A percentile compares a stretch with the other conserved stretches of the same genome.
Conservation (phyloP, 30 jellyfish, hydroid and myxozoan species). For the Sanderia malayensis region DNA sequence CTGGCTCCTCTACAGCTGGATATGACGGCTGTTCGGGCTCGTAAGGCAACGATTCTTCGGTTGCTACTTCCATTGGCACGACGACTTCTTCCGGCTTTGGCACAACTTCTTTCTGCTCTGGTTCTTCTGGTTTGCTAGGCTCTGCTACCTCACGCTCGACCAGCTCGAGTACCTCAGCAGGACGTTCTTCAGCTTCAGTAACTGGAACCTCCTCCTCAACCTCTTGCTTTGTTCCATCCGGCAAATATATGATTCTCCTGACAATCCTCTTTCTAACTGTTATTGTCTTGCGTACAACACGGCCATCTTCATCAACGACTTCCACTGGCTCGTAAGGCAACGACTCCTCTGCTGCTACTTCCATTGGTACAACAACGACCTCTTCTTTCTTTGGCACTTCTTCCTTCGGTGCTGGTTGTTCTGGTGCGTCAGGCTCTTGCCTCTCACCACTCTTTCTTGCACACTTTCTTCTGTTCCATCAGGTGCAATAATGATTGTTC, state of each 20-base stretch:
- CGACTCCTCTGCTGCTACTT: not conserved
- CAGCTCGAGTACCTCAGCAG: not conserved
- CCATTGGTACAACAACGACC: not conserved
- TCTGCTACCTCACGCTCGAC: not conserved
- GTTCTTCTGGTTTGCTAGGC: constrained; percentile 34
- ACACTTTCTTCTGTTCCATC: constrained; percentile 46
- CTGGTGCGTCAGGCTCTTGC: not conserved
- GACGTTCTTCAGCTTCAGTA: constrained; percentile 28
- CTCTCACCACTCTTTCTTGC: constrained; percentile 27
- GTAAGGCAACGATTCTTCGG: not conserved
- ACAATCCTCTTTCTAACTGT: constrained; percentile 71
- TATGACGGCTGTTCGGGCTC: constrained; percentile 9
- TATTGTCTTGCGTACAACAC: constrained; percentile 46
- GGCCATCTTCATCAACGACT: constrained; percentile 3
- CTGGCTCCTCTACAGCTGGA: constrained; percentile 18
- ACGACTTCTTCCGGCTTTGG: constrained; percentile 20
- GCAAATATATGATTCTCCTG: constrained; percentile 68
- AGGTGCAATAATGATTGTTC: not conserved
- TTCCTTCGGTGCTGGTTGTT: constrained; percentile 8
- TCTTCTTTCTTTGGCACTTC: constrained; percentile 12
- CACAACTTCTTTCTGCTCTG: constrained; percentile 4
- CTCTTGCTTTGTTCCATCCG: constrained; percentile 80
- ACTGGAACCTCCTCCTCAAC: constrained; percentile 80
- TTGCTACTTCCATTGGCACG: constrained; percentile 4
- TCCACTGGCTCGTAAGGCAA: not conserved